Evolutionary conservation across 2,888 invertebrate genomes (phyloP), one percentile per base, ranked within the genome.

Genomic region (Caenorhabditis doughertyi): DNA sequence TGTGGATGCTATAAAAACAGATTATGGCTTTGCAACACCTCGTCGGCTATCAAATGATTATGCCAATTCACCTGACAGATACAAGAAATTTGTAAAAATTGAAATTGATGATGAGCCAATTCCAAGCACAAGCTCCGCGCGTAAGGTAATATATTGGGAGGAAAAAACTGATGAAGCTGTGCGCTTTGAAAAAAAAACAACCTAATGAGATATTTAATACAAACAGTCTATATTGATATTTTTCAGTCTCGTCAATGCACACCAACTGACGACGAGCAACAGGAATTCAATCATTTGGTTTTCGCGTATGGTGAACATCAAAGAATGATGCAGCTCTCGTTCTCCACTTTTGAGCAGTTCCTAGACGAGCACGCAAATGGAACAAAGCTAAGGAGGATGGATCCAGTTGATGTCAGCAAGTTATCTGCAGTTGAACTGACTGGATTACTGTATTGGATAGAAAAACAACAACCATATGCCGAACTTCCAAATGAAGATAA

Each of bases 391-490:
- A 82, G 89, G 11, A 70, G 72, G 51, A 89, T 91, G 88, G 83
- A 81, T 5, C 89, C 90, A 23, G 51, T 62, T 1, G 90, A 90
- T 60, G 89, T 91, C 25, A 87, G 85, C 60, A 85, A 86, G 18
- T 71, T 90, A 56, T 85, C 87, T n/a, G 83, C 85, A 2, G 87
- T 88, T 16, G 90, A 90, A 58, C 42, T 91, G 60, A 81, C 85
- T 23, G 90, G 90, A n/a, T 71, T 90, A 2, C 67, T 89, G 49
- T 90, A 88, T 77, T 91, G 89, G 90, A 85, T 90, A 16, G 89
- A 89, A 44, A 90, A 89, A 67, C 80, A 89, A 60, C 71, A 81
- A 0, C 89, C 90, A n/a, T 90, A 84, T 65, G 55, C 47, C 16
- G 60, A 84, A 3, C 64, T 90, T 39, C 84, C 85, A 5, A 55